phyloP scores from a whole-genome alignment of 64 coral and sea anemone genomes.

The Montipora foliosa region DNA sequence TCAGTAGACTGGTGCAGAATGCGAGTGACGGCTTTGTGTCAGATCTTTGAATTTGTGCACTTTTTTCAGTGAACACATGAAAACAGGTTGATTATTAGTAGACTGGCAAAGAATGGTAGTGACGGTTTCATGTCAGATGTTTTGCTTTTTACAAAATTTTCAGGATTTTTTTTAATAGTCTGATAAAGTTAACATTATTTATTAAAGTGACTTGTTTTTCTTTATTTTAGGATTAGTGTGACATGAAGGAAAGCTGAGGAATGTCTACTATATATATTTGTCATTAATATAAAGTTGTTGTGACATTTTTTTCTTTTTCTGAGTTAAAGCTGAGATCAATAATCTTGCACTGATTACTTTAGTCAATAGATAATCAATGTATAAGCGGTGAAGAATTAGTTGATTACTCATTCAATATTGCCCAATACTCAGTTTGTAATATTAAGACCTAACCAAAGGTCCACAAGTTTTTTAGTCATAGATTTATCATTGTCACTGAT shows the following conservation, averaged over 20 bases:
- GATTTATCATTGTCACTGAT: conserved; percentile 23
- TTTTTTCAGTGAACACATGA: background rate
- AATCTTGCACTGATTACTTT: background rate
- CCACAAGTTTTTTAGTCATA: conserved; percentile 8
- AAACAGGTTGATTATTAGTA: background rate
- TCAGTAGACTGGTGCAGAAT: no score
- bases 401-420: conserved; percentile 21
- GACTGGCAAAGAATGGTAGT: background rate
- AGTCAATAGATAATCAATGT: conserved; percentile 1
- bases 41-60: no score
- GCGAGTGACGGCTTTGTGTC: no score
- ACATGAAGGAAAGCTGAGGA: conserved; percentile 13
- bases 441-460: conserved; percentile 6
- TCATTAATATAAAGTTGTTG: conserved; percentile 16
- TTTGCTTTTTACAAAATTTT: background rate
- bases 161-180: conserved; percentile 10
- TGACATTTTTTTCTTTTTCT: background rate
- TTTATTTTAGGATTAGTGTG: conserved; percentile 12
- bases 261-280: background rate
- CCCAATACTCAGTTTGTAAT: conserved; percentile 1
- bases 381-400: background rate
- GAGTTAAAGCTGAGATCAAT: conserved; percentile 12
- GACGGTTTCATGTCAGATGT: background rate
- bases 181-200: background rate
- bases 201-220: conserved; percentile 19